Base-by-base conservation (phyloP, 2,888 invertebrate genomes). In the Andrena marginata region DNA sequence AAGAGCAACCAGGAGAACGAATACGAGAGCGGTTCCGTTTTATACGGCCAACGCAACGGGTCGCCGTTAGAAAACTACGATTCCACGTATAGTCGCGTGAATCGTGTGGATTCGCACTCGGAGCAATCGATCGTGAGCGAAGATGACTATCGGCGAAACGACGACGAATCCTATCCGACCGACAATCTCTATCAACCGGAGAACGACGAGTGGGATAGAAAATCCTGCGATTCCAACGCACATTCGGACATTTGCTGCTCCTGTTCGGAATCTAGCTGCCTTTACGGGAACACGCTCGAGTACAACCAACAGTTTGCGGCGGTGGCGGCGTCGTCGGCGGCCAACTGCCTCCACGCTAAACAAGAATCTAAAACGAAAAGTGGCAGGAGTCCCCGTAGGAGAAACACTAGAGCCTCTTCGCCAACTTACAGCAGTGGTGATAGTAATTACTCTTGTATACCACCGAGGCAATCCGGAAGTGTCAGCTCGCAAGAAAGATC, bases 201-300 rank as follows among this genome's bases (percentile, higher is more conserved):
- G 2, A 93, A 93, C 77, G 93, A 94, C 70, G 94, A 94, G 42
- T 94, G 94, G 94, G 94, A 94, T 49, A 90, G 94, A 63, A 94
- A 94, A 65, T 94, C 94, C 0, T 94, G 94, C 86, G 94, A 94
- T 75, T 94, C 94, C 1, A 94, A 94, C 71, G 93, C 93, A 6
- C 94, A 94, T 75, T 94, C 93, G 77, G 94, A 94, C 73, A 87
- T 93, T 70, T 94, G 94, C 80, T 94, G 93, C 71, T 94, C 94
- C 5, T 94, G 94, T 77, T 94, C 94, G 3, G 94, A 94, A 78
- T 94, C 94, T 1, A 94, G 94, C 74, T 94, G 93, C 76, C 91
- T 94, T 0, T 94, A 94, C 64, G 93, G 93, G 54, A 93, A 94
- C 68, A 91, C 93, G 0, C 89, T 93, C 85, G 94, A 94, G 8